Evolutionary conservation across 1,140 invertebrate genomes (phyloP).

Genomic region (Argopecten irradians): DNA sequence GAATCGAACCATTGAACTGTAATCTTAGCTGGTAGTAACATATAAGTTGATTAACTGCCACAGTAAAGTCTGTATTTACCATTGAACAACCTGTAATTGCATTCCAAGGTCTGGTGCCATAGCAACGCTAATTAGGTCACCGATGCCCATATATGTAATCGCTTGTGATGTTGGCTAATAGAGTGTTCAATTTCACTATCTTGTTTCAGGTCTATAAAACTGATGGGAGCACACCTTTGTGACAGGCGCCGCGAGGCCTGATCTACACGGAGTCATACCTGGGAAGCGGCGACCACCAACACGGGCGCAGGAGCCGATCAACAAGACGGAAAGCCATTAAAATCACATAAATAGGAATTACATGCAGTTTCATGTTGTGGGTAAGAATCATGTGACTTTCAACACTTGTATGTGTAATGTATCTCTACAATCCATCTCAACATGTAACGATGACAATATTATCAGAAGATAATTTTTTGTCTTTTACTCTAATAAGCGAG

Average conservation of each 20-base stretch:
- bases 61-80: neutral
- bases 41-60: neutral
- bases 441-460: slow-evolving; percentile 22
- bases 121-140: slow-evolving; percentile 8
- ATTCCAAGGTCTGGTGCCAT: neutral
- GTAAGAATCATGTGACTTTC: slow-evolving; percentile 17
- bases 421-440: neutral
- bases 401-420: slow-evolving; percentile 22
- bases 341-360: slow-evolving; percentile 17
- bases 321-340: neutral
- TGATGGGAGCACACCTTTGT: slow-evolving; percentile 1
- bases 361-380: slow-evolving; percentile 20
- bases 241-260: neutral
- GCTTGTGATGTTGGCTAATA: neutral
- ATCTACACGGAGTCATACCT: neutral
- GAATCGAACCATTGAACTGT: neutral
- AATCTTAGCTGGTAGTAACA: neutral
- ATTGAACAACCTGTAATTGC: neutral
- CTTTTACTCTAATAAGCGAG: neutral
- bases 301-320: neutral
- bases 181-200: slow-evolving; percentile 5
- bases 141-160: slow-evolving; percentile 9
- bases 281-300: neutral
- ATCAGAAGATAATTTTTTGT: neutral
- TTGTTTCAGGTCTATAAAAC: slow-evolving; percentile 17